Conservation (phyloP, 2,888 invertebrate genomes). For the Smittia sp. region DNA sequence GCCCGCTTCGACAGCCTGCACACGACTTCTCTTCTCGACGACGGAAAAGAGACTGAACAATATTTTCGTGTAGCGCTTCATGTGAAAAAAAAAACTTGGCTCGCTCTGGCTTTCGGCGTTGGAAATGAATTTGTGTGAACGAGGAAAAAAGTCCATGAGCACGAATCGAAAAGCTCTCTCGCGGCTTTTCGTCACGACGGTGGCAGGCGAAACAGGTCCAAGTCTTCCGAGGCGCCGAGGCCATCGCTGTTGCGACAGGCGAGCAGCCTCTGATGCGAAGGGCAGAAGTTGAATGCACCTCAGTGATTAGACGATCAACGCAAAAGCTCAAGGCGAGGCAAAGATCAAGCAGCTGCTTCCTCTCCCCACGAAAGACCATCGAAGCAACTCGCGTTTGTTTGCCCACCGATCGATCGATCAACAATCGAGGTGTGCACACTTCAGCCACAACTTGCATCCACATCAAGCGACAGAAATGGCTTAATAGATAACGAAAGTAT, state of each 20-base stretch:
- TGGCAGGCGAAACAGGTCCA: too few species aligned
- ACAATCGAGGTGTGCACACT: too few species aligned
- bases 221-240: too few species aligned
- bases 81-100: background rate
- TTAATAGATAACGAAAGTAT: constrained; percentile 38
- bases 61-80: constrained; percentile 18
- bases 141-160: constrained; percentile 1
- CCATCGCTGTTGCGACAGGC: too few species aligned
- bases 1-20: background rate
- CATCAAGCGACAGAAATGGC: too few species aligned
- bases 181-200: background rate
- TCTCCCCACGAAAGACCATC: too few species aligned
- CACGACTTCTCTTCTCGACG: constrained; percentile 38
- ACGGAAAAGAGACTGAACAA: constrained; percentile 38
- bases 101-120: constrained; percentile 14
- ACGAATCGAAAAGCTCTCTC: constrained; percentile 13
- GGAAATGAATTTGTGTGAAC: background rate
- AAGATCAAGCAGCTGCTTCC: too few species aligned
- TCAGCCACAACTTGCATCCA: too few species aligned
- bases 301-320: background rate
- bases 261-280: too few species aligned
- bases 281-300: too few species aligned
- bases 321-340: too few species aligned
- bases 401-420: background rate
- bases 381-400: background rate